Evolutionary conservation across 2,888 invertebrate species (phyloP).

Genomic region (Ophonus ardosiacus): DNA sequence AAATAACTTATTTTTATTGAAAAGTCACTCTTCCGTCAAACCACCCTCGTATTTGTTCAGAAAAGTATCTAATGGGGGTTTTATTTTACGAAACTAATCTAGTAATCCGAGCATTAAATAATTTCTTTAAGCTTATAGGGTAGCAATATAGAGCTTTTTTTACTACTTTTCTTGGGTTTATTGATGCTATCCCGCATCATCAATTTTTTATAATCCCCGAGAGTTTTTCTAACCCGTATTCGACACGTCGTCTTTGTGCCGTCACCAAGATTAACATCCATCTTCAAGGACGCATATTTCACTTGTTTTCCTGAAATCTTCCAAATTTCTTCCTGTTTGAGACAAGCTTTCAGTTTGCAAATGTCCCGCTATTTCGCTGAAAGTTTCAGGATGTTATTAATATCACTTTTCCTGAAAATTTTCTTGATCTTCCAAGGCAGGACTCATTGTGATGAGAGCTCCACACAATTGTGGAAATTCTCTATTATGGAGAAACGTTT

Average conservation of each 20-base stretch:
- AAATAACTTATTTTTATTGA: too few relatives aligned
- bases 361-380: constrained; percentile 87
- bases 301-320: constrained; percentile 82
- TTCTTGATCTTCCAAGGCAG: background rate
- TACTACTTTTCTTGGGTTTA: background rate
- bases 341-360: constrained; percentile 87
- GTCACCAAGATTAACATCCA: constrained; percentile 73
- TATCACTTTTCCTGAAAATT: constrained; percentile 85
- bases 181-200: background rate
- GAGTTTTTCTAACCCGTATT: constrained; percentile 71
- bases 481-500: background rate
- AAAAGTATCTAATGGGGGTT: too few relatives aligned
- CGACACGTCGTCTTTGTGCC: constrained; percentile 70
- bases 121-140: background rate
- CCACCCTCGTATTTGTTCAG: too few relatives aligned
- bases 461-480: constrained; percentile 3
- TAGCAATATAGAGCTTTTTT: background rate
- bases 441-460: constrained; percentile 22
- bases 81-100: too few relatives aligned
- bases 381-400: constrained; percentile 90
- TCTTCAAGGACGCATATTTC: constrained; percentile 77
- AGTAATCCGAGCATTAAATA: background rate
- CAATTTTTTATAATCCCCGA: constrained; percentile 65
- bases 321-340: constrained; percentile 83
- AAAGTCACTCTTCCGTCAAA: too few relatives aligned